These are phyloP conservation scores for Bilobella aurantiaca DNA, from an alignment of 1,140 invertebrate genomes.

Conservation along the genomic window DNA sequence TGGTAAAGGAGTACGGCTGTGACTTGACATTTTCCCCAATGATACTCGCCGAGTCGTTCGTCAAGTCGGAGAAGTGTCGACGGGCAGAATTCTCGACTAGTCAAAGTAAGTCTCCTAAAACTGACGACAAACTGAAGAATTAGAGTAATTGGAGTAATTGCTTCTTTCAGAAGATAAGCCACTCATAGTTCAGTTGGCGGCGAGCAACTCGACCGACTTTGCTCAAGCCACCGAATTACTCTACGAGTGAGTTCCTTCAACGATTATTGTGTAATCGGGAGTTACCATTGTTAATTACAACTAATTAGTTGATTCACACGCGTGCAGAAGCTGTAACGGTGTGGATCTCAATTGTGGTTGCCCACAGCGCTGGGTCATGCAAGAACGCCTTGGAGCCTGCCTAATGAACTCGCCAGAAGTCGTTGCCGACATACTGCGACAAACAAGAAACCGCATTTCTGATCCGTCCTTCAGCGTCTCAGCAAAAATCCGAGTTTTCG, in stretches of 20 bases:
- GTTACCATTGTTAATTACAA: no score
- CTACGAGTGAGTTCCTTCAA: slow-evolving; percentile 64
- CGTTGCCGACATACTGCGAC: slow-evolving; percentile 66
- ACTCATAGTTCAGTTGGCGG: slow-evolving; percentile 88
- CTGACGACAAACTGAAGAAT: not conserved
- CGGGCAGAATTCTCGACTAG: slow-evolving; percentile 78
- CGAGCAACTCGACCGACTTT: slow-evolving; percentile 72
- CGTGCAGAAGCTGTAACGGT: slow-evolving; percentile 67
- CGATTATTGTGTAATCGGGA: no score
- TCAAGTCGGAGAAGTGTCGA: slow-evolving; percentile 74
- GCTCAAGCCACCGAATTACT: slow-evolving; percentile 71
- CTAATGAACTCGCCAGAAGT: slow-evolving; percentile 72
- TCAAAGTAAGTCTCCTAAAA: slow-evolving; percentile 41
- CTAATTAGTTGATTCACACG: no score
- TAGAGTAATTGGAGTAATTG: slow-evolving; percentile 6
- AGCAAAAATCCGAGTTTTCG: slow-evolving; percentile 75
- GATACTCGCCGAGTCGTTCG: slow-evolving; percentile 89
- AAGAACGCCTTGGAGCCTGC: slow-evolving; percentile 78
- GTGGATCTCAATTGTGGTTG: slow-evolving; percentile 95
- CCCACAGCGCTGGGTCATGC: slow-evolving; percentile 87
- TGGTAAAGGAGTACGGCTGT: slow-evolving; percentile 73
- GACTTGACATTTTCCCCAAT: slow-evolving; percentile 91
- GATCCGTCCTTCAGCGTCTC: slow-evolving; percentile 69
- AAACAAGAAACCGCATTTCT: slow-evolving; percentile 60
- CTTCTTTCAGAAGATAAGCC: slow-evolving; percentile 57